Evolutionary conservation across 2,888 invertebrate species (phyloP).

Genomic region (Lycophotia porphyrea): DNA sequence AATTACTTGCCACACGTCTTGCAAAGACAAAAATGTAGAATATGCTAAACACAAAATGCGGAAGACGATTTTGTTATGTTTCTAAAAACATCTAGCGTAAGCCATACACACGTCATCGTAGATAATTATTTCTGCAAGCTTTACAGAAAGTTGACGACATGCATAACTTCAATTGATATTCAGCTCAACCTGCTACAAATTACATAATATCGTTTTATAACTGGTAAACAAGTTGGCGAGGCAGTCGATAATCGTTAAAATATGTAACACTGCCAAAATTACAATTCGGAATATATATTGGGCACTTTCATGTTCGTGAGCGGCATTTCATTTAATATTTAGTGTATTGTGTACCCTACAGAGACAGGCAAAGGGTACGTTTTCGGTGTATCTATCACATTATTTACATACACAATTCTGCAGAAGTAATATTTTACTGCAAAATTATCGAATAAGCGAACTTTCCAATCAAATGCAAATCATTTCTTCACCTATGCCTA

Average conservation of each 20-base stretch:
- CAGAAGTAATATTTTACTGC: conserved; percentile 14
- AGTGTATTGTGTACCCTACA: background rate
- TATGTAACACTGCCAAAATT: conserved; percentile 48
- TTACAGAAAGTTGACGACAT: conserved; percentile 39
- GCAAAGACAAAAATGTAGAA: conserved; percentile 16
- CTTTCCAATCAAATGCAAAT: conserved; percentile 44
- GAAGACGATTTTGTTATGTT: conserved; percentile 39
- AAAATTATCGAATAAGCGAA: conserved; percentile 25
- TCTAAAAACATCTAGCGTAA: background rate
- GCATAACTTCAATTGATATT: conserved; percentile 49
- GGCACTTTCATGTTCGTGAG: conserved; percentile 59
- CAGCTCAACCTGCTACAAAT: conserved; percentile 29
- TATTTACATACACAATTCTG: conserved; percentile 2
- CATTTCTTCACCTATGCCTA: conserved; percentile 18
- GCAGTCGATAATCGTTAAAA: conserved; percentile 39
- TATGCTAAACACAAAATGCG: conserved; percentile 35
- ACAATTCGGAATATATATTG: conserved; percentile 34
- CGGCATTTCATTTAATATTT: conserved; percentile 42
- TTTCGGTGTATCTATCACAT: conserved; percentile 1
- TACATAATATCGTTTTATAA: conserved; percentile 48
- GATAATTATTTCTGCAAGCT: conserved; percentile 41
- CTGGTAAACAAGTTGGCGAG: conserved; percentile 47
- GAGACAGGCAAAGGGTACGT: conserved; percentile 9
- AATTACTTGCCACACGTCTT: conserved; percentile 31
- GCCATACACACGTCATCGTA: conserved; percentile 7